Evolutionary conservation across 2,888 invertebrate species (phyloP).

Genomic region (Heterodera filipjevi): DNA sequence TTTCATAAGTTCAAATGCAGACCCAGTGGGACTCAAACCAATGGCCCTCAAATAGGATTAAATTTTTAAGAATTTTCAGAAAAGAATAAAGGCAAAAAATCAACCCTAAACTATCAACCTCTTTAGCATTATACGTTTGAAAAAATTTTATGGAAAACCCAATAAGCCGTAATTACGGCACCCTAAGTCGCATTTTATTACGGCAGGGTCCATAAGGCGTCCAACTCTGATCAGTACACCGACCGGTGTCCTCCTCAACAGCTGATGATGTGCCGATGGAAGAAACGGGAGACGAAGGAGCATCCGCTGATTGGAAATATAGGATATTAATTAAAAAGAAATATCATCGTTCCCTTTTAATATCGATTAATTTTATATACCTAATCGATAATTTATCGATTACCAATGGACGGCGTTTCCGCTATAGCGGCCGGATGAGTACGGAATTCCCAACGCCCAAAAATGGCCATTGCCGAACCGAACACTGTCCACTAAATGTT

Average conservation of each 20-base stretch:
- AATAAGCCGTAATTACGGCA: too few relatives aligned
- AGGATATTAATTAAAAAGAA: neutral
- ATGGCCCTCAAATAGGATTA: too few relatives aligned
- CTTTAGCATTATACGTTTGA: too few relatives aligned
- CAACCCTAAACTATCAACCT: too few relatives aligned
- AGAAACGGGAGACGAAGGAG: conserved; percentile 10
- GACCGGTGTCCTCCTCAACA: conserved; percentile 6
- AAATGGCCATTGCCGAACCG: conserved; percentile 58
- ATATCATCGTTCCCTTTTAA: conserved; percentile 12
- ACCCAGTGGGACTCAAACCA: too few relatives aligned
- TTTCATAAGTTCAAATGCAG: too few relatives aligned
- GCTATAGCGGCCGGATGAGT: conserved; percentile 13
- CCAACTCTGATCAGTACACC: too few relatives aligned
- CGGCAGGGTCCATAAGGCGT: neutral
- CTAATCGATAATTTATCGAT: neutral
- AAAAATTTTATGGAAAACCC: too few relatives aligned
- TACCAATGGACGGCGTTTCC: neutral
- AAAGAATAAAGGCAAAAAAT: too few relatives aligned
- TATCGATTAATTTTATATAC: neutral
- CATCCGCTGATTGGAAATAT: neutral
- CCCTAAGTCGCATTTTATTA: too few relatives aligned
- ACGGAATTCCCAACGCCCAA: conserved; percentile 52
- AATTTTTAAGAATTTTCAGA: too few relatives aligned
- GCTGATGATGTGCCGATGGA: neutral
- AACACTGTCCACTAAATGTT: conserved; percentile 55